These are phyloP conservation scores for Bergia sp. DNA, from an alignment of 92 coral and sea anemone genomes.

Conservation along the genomic window DNA sequence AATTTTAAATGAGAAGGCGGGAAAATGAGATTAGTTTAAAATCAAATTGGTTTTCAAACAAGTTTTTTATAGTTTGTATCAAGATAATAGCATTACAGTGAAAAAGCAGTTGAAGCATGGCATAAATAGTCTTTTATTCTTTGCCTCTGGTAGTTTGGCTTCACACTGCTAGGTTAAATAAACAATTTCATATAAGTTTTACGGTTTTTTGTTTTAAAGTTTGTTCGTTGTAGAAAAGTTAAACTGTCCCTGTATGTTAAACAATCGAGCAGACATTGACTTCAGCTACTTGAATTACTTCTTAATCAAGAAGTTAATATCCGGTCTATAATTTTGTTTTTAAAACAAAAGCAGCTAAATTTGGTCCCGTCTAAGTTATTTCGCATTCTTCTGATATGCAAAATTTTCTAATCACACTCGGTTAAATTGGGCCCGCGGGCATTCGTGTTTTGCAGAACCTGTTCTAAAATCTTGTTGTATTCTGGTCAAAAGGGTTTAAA, in stretches of 20 bases:
- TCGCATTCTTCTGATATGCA: slow-evolving; percentile 71
- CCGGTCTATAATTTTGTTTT: slow-evolving; percentile 33
- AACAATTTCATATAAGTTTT: slow-evolving; percentile 33
- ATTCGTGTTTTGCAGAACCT: slow-evolving; percentile 38
- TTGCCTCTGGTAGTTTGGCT: slow-evolving; percentile 1
- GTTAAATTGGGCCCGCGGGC: slow-evolving; percentile 35
- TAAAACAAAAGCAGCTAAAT: slow-evolving; percentile 41
- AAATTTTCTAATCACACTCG: slow-evolving; percentile 49
- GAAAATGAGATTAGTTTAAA: slow-evolving; percentile 30
- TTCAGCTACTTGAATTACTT: slow-evolving; percentile 18
- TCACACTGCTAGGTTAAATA: slow-evolving; percentile 36
- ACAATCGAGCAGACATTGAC: slow-evolving; percentile 34
- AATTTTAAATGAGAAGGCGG: slow-evolving; percentile 31
- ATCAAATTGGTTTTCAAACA: slow-evolving; percentile 13
- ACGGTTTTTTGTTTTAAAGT: slow-evolving; percentile 9
- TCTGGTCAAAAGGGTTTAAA: slow-evolving; percentile 18
- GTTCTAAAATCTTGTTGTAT: slow-evolving; percentile 19
- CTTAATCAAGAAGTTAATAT: slow-evolving; percentile 36
- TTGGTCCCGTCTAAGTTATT: slow-evolving; percentile 27
- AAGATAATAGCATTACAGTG: slow-evolving; percentile 1
- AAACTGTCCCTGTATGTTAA: slow-evolving; percentile 27
- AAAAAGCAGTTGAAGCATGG: slow-evolving; percentile 12
- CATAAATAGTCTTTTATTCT: neutral
- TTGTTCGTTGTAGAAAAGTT: slow-evolving; percentile 26
- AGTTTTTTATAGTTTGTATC: neutral